Conservation (phyloP, 2,888 invertebrate species). For the Yponomeuta plumbellus region DNA sequence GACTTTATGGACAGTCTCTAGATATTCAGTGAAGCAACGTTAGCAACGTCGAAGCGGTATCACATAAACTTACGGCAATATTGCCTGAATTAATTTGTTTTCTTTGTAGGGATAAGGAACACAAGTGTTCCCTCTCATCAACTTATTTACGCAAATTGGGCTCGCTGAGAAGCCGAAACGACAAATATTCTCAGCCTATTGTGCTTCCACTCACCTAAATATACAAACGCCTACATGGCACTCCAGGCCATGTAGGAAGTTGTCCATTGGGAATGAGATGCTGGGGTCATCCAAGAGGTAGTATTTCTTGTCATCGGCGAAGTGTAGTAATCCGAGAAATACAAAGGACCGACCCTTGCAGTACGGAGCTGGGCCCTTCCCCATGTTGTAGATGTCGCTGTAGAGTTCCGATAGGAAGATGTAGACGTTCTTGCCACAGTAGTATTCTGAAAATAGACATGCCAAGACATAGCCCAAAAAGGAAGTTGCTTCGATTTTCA, state of each 20-base stretch:
- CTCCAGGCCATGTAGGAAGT: constrained; percentile 62
- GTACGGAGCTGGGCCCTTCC: constrained; percentile 48
- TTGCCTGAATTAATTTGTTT: no score
- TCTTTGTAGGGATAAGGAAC: no score
- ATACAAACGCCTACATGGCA: constrained; percentile 60
- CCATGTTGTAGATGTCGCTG: constrained; percentile 66
- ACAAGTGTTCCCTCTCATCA: no score
- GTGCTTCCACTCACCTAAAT: constrained; percentile 43
- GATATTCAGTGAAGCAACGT: no score
- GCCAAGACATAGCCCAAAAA: background rate
- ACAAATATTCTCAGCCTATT: background rate
- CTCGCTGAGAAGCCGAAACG: no score
- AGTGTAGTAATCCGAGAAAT: constrained; percentile 63
- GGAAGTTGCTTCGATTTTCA: no score
- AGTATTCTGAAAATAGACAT: constrained; percentile 45
- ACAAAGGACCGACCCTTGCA: constrained; percentile 57
- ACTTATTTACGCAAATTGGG: no score
- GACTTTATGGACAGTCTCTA: no score
- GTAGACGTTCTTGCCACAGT: constrained; percentile 65
- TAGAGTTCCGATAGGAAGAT: constrained; percentile 61
- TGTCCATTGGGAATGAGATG: constrained; percentile 57
- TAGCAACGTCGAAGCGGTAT: no score
- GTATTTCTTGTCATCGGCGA: constrained; percentile 54
- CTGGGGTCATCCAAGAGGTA: constrained; percentile 61
- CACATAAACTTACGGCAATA: no score